A percentile compares a stretch with the other conserved stretches of the same genome.
Conservation (phyloP, 2,797 vertebrate species). For the Typhlichthys eigenmanni region DNA sequence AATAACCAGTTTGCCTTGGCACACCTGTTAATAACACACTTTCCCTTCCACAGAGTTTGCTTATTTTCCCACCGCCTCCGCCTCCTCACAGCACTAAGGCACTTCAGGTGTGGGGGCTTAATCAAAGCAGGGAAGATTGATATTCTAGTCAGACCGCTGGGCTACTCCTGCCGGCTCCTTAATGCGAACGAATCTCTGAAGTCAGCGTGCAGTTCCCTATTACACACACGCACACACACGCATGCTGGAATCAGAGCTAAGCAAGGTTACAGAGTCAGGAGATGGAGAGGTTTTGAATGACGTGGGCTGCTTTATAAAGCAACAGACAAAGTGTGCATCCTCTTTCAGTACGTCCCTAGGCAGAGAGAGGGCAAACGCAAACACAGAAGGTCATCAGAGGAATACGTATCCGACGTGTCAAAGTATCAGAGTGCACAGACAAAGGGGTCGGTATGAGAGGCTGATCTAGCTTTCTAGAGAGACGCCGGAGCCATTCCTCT, state of each 20-base stretch:
- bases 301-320: background rate
- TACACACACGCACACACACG: slow-evolving; percentile 42
- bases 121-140: slow-evolving; percentile 70
- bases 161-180: slow-evolving; percentile 41
- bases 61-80: slow-evolving; percentile 40
- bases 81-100: slow-evolving; percentile 34
- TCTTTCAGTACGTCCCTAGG: slow-evolving; percentile 5
- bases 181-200: slow-evolving; percentile 51
- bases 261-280: slow-evolving; percentile 31
- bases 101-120: slow-evolving; percentile 41
- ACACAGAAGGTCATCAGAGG: slow-evolving; percentile 1
- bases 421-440: slow-evolving; percentile 21
- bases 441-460: background rate
- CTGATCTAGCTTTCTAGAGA: background rate
- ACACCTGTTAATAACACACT: slow-evolving; percentile 33
- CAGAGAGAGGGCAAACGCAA: slow-evolving; percentile 12
- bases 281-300: slow-evolving; percentile 20
- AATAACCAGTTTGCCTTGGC: slow-evolving; percentile 11
- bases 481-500: background rate
- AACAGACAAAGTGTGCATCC: slow-evolving; percentile 13
- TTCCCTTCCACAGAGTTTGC: slow-evolving; percentile 6
- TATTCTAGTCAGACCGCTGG: slow-evolving; percentile 69
- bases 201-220: slow-evolving; percentile 38
- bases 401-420: background rate
- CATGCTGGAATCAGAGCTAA: slow-evolving; percentile 35